Percentiles rank a stretch among this genome's conserved stretches.
Conservation (phyloP, 1,140 invertebrate genomes). For the Eurosta solidaginis region DNA sequence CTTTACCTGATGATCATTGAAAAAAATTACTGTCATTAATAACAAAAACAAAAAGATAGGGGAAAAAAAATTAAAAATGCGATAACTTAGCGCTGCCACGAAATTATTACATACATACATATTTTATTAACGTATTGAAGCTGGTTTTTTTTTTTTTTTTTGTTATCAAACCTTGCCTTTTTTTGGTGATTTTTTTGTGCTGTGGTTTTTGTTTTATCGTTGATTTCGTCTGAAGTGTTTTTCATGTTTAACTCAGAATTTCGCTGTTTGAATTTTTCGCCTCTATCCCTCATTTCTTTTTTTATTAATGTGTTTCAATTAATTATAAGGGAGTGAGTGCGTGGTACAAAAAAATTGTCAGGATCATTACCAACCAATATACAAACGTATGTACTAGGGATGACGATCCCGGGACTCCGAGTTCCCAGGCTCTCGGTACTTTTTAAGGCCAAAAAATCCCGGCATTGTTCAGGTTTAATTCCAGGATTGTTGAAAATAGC, state of each 20-base stretch:
- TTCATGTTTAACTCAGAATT: background rate
- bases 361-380: too few relatives aligned
- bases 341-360: too few relatives aligned
- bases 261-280: slow-evolving; percentile 6
- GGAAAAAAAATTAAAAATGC: background rate
- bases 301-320: slow-evolving; percentile 30
- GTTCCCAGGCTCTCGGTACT: too few relatives aligned
- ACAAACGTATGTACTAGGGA: background rate
- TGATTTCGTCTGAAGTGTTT: slow-evolving; percentile 22
- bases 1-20: slow-evolving; percentile 39
- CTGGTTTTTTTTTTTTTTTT: background rate
- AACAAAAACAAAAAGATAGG: slow-evolving; percentile 1
- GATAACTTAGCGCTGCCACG: background rate
- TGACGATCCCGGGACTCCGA: too few relatives aligned
- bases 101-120: background rate
- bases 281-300: background rate
- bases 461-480: too few relatives aligned
- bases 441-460: too few relatives aligned
- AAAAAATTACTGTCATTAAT: slow-evolving; percentile 40
- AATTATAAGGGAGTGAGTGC: slow-evolving; percentile 18
- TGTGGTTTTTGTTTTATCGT: too few relatives aligned
- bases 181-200: background rate
- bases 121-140: background rate
- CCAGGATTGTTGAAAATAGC: too few relatives aligned
- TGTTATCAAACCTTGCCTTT: background rate